Percentiles rank a stretch among this genome's conserved stretches.
Evolutionary conservation across 1,140 invertebrate species (phyloP).

Genomic region (Chironomus striatipennis): DNA sequence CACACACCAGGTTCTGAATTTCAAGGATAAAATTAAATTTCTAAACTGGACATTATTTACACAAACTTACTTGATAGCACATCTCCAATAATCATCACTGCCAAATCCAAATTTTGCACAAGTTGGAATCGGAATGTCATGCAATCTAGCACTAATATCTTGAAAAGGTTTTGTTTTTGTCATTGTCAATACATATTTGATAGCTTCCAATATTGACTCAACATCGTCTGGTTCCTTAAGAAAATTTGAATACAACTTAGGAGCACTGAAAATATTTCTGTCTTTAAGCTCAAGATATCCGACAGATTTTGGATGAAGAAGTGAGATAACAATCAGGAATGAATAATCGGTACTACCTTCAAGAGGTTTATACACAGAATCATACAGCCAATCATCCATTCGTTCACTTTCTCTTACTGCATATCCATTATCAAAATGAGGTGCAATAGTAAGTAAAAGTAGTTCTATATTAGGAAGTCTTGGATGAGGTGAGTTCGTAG

Average conservation of each 20-base stretch:
- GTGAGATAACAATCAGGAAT: conserved; percentile 38
- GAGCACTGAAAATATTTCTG: conserved; percentile 21
- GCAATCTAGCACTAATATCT: conserved; percentile 39
- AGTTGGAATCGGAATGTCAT: conserved; percentile 41
- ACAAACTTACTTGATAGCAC: conserved; percentile 31
- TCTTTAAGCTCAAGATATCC: conserved; percentile 25
- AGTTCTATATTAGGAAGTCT: conserved; percentile 55
- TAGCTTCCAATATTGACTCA: conserved; percentile 37
- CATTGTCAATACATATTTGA: conserved; percentile 36
- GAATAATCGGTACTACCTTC: conserved; percentile 45
- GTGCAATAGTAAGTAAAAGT: conserved; percentile 45
- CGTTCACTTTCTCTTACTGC: conserved; percentile 46
- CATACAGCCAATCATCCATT: conserved; percentile 49
- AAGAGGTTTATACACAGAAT: conserved; percentile 47
- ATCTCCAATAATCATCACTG: conserved; percentile 47
- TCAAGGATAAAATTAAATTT: too few species aligned
- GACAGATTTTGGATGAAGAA: conserved; percentile 13
- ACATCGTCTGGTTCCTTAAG: conserved; percentile 35
- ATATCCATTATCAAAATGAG: conserved; percentile 55
- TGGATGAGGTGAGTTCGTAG: conserved; percentile 33
- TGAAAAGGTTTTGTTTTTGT: conserved; percentile 32
- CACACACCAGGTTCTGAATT: conserved; percentile 37
- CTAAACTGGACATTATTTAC: too few species aligned
- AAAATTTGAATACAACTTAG: conserved; percentile 29
- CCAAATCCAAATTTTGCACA: conserved; percentile 40